Conservation (phyloP, 2,113 vertebrate species). For the Thinocorus orbignyianus region DNA sequence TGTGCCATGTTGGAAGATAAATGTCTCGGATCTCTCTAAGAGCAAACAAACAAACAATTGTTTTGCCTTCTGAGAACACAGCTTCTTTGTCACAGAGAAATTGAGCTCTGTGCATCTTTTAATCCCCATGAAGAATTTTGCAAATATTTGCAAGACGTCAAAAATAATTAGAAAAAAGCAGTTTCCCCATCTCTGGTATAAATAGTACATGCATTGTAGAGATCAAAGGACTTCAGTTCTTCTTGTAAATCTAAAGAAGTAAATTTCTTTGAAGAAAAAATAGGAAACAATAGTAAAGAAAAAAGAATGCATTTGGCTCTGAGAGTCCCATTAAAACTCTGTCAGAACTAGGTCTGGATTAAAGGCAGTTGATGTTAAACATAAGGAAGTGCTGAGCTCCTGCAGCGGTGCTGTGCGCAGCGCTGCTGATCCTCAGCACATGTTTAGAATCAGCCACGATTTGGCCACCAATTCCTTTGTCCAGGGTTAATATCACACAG, state of each 20-base stretch:
- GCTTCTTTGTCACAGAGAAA: conserved; percentile 48
- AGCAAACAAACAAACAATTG: conserved; percentile 48
- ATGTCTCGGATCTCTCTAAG: conserved; percentile 25
- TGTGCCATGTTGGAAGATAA: conserved; percentile 30
- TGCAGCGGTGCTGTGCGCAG: neutral
- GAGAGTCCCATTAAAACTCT: conserved; percentile 16
- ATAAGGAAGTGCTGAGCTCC: neutral
- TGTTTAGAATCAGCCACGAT: neutral
- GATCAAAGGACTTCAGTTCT: conserved; percentile 67
- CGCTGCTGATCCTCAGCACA: neutral
- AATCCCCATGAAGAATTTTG: conserved; percentile 69
- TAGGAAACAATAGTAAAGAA: conserved; percentile 3
- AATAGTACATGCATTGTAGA: conserved; percentile 43
- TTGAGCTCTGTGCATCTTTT: conserved; percentile 40
- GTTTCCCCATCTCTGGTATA: conserved; percentile 37
- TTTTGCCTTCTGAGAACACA: conserved; percentile 31
- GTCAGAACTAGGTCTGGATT: conserved; percentile 30
- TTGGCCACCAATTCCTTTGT: neutral
- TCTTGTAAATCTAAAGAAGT: conserved; percentile 41
- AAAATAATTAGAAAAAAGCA: conserved; percentile 77
- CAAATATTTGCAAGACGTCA: conserved; percentile 75
- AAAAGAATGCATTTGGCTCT: neutral
- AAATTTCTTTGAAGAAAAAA: conserved; percentile 53
- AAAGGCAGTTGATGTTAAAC: neutral
- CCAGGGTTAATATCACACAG: neutral